Conservation (phyloP, 2,113 vertebrate genomes). For the Sialia sialis region DNA sequence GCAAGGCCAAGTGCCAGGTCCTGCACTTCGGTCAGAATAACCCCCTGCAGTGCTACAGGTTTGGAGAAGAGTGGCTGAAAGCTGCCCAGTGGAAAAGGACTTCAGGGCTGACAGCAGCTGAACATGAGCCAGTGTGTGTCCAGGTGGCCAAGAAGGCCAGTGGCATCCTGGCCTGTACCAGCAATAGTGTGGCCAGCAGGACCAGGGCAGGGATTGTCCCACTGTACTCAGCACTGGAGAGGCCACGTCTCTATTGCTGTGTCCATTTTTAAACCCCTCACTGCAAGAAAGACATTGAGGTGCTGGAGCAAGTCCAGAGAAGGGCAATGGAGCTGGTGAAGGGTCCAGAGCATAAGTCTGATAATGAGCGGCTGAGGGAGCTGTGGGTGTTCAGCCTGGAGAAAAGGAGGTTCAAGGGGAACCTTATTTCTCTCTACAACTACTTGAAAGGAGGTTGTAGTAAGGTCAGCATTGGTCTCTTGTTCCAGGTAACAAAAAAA, state of each 20-base stretch:
- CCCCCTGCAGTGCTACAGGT: neutral
- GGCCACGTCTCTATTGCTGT: fast-evolving
- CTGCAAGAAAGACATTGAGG: neutral
- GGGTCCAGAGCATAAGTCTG: neutral
- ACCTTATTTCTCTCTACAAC: neutral
- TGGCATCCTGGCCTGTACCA: neutral
- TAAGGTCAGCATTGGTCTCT: neutral
- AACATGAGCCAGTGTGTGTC: neutral
- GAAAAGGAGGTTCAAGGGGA: neutral
- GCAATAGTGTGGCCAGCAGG: neutral
- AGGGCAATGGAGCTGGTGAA: neutral
- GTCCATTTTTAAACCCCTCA: neutral
- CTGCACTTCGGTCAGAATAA: neutral
- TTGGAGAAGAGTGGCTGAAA: neutral
- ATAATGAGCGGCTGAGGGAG: neutral
- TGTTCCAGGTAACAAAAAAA: neutral
- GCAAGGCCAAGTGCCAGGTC: neutral
- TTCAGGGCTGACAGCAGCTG: neutral
- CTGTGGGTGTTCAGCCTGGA: neutral
- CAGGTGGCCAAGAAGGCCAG: neutral
- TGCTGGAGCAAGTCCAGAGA: fast-evolving
- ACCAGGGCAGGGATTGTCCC: neutral
- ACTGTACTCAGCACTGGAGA: fast-evolving
- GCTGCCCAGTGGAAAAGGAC: neutral
- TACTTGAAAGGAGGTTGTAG: neutral